phyloP scores from a whole-genome alignment of 2,888 invertebrate species.

The Phyto melanocephala region DNA sequence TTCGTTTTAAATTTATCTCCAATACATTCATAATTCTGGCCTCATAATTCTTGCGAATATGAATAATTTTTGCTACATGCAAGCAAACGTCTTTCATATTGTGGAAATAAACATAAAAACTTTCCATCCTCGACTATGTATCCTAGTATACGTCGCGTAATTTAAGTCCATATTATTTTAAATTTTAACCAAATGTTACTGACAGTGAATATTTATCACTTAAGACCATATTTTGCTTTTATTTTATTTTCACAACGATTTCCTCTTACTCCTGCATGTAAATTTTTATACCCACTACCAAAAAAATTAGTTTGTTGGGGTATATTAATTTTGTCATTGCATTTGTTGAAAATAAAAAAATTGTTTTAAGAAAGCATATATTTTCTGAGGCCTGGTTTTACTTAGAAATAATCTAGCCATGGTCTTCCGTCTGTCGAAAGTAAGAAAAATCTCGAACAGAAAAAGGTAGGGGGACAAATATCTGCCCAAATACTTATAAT shows the following conservation, averaged over 20 bases:
- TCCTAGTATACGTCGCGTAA: too few relatives aligned
- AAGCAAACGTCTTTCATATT: neutral
- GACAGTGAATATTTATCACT: conserved; percentile 56
- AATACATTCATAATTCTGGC: neutral
- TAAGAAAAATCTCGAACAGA: too few relatives aligned
- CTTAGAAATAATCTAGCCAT: too few relatives aligned
- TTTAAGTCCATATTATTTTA: conserved; percentile 36
- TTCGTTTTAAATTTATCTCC: neutral
- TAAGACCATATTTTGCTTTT: conserved; percentile 47
- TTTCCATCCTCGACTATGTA: neutral
- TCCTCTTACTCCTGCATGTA: neutral
- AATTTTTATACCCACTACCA: too few relatives aligned
- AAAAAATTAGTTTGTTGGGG: too few relatives aligned
- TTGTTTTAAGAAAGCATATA: too few relatives aligned
- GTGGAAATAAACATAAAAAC: neutral
- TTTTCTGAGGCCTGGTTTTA: too few relatives aligned
- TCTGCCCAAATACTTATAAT: too few relatives aligned
- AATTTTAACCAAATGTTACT: conserved; percentile 51
- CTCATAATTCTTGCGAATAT: neutral
- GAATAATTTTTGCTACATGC: neutral
- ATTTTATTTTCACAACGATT: conserved; percentile 24
- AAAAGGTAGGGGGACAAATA: too few relatives aligned
- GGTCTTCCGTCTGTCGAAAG: too few relatives aligned
- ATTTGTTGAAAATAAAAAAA: too few relatives aligned
- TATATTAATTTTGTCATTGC: too few relatives aligned